Percentiles rank a stretch among this genome's conserved stretches.
Conservation (phyloP, 2,888 invertebrate genomes). For the Pseudanteris insignis region DNA sequence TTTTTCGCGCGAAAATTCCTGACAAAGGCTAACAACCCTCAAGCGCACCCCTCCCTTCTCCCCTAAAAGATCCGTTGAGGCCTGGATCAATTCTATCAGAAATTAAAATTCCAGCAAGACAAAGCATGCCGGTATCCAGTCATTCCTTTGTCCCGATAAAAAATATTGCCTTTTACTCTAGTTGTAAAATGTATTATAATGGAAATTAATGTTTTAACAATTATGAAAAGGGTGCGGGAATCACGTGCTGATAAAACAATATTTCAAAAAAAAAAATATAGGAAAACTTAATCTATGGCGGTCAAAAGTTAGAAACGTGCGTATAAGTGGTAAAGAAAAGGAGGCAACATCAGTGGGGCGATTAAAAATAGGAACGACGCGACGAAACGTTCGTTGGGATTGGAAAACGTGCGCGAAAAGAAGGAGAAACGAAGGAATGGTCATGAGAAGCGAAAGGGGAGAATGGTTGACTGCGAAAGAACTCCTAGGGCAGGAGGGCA, state of each 20-base stretch:
- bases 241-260: too few relatives aligned
- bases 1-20: conserved; percentile 17
- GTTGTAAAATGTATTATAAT: background rate
- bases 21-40: background rate
- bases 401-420: conserved; percentile 24
- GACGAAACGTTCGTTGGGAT: conserved; percentile 30
- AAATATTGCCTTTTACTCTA: too few relatives aligned
- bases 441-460: conserved; percentile 1
- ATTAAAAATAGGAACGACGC: conserved; percentile 35
- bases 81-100: conserved; percentile 8
- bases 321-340: background rate
- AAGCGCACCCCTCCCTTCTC: background rate
- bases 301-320: background rate
- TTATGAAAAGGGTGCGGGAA: too few relatives aligned
- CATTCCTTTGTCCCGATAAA: conserved; percentile 19
- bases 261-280: background rate
- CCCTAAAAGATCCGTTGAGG: conserved; percentile 8
- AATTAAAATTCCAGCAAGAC: conserved; percentile 25
- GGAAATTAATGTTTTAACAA: too few relatives aligned
- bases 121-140: conserved; percentile 12
- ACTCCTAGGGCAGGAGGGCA: background rate
- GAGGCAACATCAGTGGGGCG: conserved; percentile 20
- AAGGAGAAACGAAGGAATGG: conserved; percentile 4
- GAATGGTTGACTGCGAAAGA: conserved; percentile 3
- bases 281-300: background rate